Conservation (phyloP, 1,140 invertebrate species). For the Eueides isabella region DNA sequence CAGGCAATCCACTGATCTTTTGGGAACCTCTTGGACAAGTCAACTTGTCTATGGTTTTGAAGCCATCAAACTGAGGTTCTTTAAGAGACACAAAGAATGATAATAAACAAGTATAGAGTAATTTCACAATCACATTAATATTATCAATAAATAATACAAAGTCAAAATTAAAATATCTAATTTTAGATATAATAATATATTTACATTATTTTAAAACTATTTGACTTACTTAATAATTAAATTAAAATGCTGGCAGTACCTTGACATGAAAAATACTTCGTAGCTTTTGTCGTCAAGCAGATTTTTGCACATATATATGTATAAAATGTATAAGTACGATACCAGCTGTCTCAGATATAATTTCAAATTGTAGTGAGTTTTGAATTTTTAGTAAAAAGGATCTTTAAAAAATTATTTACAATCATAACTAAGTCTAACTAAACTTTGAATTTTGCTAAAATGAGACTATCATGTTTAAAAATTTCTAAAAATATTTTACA, state of each 20-base stretch:
- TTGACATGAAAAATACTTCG: conserved; percentile 29
- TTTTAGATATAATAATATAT: background rate
- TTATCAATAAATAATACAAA: background rate
- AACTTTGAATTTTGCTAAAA: background rate
- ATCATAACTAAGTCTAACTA: background rate
- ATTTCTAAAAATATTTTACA: background rate
- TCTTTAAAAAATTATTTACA: background rate
- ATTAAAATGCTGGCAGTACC: background rate
- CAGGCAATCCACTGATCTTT: conserved; percentile 78
- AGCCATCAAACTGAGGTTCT: conserved; percentile 71
- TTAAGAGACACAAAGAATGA: conserved; percentile 37
- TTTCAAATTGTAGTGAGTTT: background rate
- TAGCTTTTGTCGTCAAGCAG: conserved; percentile 37
- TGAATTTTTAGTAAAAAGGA: background rate
- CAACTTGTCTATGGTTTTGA: conserved; percentile 73
- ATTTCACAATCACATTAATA: background rate
- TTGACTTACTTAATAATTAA: background rate
- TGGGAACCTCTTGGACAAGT: conserved; percentile 74
- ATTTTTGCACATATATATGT: conserved; percentile 26
- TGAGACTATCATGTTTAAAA: too few species aligned
- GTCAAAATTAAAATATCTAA: background rate
- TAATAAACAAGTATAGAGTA: conserved; percentile 9
- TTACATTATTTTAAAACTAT: background rate
- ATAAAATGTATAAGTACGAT: conserved; percentile 18
- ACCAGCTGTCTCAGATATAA: conserved; percentile 22